Percentiles rank a stretch among this genome's conserved stretches.
phyloP scores from a whole-genome alignment of 2,113 vertebrate species.

The Serilophus lunatus region DNA sequence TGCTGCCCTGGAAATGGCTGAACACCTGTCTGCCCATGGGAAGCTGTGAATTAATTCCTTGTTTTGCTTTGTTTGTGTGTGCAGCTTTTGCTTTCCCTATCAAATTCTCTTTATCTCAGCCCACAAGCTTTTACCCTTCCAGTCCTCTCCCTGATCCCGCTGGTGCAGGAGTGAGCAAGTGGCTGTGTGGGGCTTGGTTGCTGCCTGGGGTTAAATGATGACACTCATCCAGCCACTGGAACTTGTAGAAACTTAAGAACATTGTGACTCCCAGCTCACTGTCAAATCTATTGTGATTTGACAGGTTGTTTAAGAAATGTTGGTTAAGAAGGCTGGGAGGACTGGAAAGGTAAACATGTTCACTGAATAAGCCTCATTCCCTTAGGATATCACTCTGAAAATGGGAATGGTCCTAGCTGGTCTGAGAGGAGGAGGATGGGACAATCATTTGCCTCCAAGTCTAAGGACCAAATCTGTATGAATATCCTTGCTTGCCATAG shows the following conservation, averaged over 20 bases:
- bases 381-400: background rate
- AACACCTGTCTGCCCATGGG: background rate
- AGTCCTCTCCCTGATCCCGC: background rate
- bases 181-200: background rate
- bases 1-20: background rate
- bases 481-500: background rate
- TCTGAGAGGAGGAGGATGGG: background rate
- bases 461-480: background rate
- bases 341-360: fast-evolving
- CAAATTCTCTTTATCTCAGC: background rate
- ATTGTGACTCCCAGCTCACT: background rate
- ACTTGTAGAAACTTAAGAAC: background rate
- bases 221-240: background rate
- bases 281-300: background rate
- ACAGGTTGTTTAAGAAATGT: background rate
- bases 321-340: background rate
- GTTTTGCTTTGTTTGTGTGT: background rate
- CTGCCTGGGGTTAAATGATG: background rate
- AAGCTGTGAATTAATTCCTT: background rate
- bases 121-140: background rate
- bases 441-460: background rate
- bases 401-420: background rate
- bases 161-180: background rate
- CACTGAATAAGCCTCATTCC: background rate
- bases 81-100: background rate